Base-by-base conservation (phyloP, 1,140 invertebrate species). In the Vollenhovia emeryi region DNA sequence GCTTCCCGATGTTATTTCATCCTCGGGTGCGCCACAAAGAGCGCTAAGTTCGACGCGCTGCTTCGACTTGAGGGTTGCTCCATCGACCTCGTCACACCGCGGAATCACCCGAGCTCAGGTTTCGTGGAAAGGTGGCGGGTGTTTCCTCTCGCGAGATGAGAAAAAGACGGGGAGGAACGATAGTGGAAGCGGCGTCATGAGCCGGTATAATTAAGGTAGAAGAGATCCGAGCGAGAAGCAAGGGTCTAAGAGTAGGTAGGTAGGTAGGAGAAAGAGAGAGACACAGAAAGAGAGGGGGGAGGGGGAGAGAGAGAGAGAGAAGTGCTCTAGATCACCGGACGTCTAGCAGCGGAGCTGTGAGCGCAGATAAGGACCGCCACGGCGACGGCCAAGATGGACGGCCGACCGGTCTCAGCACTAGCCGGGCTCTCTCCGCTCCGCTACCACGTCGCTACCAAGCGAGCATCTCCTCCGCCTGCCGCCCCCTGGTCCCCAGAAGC, bases 351-450 rank as follows among this genome's bases (percentile, higher is more conserved):
- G 88, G 91, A 94, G 94, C 94, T 94, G 94, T 95, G 94, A 94
- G 94, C 92, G 91, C 89, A 95, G 94, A 95, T 95, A 95, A 95
- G 94, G 93, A 94, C 93, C 93, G 90, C 92, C 91, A 94, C 93
- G 92, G 93, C 94, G 94, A 94, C 94, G 94, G 91, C 92, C 93
- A 95, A 95, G 94, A 95, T 95, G 93, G 94, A 94, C 94, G 94
- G 92, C 92, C 93, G 91, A 92, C 91, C 91, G 91, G 91, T 93
- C 92, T 94, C 92, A 91, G 91, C 92, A 92, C 91, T 91, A 89
- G 90, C 91, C 90, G 87, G 88, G 89, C 86, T 89, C 91, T 91
- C 90, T 91, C 90, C 84, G 80, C 87, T 91, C 86, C 86, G 85
- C 86, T 85, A 90, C 91, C 90, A 86, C 87, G 87, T 84, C 90